Conservation (phyloP, 2,797 vertebrate species). For the Tokudaia muenninki region DNA sequence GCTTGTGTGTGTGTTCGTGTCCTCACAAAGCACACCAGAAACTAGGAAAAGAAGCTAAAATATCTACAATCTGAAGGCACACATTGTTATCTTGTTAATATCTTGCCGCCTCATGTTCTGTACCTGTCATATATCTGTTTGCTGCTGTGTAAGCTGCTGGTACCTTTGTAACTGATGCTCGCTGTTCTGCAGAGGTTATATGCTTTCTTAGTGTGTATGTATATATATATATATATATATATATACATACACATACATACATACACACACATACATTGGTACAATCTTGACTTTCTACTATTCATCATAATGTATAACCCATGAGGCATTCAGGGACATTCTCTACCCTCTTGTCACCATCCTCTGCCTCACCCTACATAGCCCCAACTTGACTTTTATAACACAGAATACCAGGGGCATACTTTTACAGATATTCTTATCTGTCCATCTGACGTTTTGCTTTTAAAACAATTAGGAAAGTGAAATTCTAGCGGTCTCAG, state of each 20-base stretch:
- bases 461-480: conserved; percentile 8
- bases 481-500: neutral
- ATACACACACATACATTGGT: no score
- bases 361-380: neutral
- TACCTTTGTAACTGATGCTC: neutral
- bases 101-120: neutral
- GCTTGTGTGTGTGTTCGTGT: neutral
- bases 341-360: fast-evolving
- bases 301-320: neutral
- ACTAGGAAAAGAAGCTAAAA: neutral
- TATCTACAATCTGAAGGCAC: neutral
- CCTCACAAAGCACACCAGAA: neutral
- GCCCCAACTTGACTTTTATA: neutral
- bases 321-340: neutral
- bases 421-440: conserved; percentile 34
- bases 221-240: no score
- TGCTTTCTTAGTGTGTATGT: no score
- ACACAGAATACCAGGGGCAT: neutral
- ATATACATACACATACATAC: no score
- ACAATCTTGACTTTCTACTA: neutral
- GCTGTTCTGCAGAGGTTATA: neutral
- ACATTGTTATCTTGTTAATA: neutral
- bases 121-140: neutral
- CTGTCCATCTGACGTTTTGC: neutral
- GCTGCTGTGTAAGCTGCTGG: neutral